Conservation (phyloP, 2,113 vertebrate species). For the Ptychochromis oligacanthus region DNA sequence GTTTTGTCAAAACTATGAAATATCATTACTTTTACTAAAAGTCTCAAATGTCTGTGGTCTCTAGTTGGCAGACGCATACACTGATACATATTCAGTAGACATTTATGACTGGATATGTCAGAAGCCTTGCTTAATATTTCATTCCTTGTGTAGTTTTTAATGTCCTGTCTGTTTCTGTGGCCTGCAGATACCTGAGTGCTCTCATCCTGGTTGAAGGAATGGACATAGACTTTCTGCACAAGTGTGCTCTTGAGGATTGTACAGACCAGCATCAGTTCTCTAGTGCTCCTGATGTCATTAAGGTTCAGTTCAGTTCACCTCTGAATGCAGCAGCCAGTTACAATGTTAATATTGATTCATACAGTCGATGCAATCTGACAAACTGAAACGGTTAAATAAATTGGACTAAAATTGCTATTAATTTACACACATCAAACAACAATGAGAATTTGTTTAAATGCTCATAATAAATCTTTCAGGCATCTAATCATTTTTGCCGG, state of each 20-base stretch:
- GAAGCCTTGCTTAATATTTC: background rate
- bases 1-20: no score
- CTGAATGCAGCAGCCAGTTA: background rate
- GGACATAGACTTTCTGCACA: constrained; percentile 96
- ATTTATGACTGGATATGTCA: background rate
- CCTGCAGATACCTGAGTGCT: constrained; percentile 90
- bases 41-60: no score
- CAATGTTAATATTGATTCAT: background rate
- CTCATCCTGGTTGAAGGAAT: constrained; percentile 97
- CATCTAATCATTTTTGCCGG: background rate
- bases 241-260: constrained; percentile 91
- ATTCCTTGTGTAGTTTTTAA: background rate
- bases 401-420: background rate
- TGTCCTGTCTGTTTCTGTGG: background rate
- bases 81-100: background rate
- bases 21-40: no score
- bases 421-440: background rate
- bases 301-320: constrained; percentile 79
- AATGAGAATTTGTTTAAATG: background rate
- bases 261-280: constrained; percentile 91
- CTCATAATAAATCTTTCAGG: background rate
- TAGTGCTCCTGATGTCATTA: constrained; percentile 81
- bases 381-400: background rate
- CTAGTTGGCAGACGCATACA: background rate
- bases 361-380: background rate